Percentiles rank a stretch among this genome's conserved stretches.
phyloP scores from a whole-genome alignment of 2,113 vertebrate genomes.

The Nibea coibor region DNA sequence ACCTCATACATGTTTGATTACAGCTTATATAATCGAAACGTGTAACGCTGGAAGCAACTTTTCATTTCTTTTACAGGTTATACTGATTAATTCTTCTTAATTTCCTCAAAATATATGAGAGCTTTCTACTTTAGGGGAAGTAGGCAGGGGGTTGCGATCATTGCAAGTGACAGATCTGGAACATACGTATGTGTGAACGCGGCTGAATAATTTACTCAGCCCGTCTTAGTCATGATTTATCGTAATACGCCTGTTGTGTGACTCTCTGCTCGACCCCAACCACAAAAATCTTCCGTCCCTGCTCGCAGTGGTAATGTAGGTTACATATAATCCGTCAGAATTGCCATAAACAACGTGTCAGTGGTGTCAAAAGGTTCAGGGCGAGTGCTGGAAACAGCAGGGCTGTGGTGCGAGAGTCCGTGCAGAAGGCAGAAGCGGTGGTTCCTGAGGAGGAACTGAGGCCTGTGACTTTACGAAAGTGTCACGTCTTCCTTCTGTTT shows the following conservation, averaged over 20 bases:
- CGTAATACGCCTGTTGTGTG: conserved; percentile 12
- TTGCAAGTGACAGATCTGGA: conserved; percentile 31
- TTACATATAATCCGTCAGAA: conserved; percentile 54
- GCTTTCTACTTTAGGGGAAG: neutral
- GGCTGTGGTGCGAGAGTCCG: conserved; percentile 28
- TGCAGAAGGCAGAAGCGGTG: conserved; percentile 13
- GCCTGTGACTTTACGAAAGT: conserved; percentile 51
- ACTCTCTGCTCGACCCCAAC: conserved; percentile 39
- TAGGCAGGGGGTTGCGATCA: neutral
- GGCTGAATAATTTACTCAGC: conserved; percentile 48
- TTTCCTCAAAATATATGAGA: conserved; percentile 5
- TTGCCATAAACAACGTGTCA: conserved; percentile 49
- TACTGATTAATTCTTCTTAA: neutral
- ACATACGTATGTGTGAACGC: conserved; percentile 6
- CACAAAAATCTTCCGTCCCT: neutral
- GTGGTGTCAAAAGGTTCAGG: conserved; percentile 20
- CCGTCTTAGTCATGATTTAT: conserved; percentile 41
- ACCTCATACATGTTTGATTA: conserved; percentile 11
- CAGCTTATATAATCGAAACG: neutral
- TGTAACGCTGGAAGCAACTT: neutral
- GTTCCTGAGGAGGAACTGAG: conserved; percentile 62
- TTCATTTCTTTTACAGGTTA: neutral
- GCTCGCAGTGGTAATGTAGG: conserved; percentile 8
- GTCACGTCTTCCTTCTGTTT: conserved; percentile 53
- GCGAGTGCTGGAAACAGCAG: conserved; percentile 38